These are phyloP conservation scores for Pimephales promelas DNA, from an alignment of 2,113 vertebrate species.

Conservation along the genomic window DNA sequence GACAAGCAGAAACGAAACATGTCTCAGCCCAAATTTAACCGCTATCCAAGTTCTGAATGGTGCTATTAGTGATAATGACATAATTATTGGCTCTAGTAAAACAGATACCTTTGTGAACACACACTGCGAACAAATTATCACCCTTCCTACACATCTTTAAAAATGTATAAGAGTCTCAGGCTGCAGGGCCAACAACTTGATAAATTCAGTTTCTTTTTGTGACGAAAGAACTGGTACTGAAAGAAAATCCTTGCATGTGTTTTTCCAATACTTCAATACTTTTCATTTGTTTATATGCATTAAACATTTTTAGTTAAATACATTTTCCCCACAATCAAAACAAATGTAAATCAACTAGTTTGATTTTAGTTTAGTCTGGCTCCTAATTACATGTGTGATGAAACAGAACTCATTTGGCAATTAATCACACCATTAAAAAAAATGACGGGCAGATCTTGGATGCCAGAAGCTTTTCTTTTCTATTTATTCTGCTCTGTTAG, in stretches of 20 bases:
- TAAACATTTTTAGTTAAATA: neutral
- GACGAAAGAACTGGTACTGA: slow-evolving; percentile 1
- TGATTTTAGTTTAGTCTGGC: too few relatives aligned
- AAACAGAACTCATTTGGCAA: slow-evolving; percentile 22
- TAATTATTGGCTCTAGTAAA: slow-evolving; percentile 52
- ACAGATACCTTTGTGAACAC: slow-evolving; percentile 46
- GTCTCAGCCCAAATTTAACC: slow-evolving; percentile 27
- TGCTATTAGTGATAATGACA: slow-evolving; percentile 53
- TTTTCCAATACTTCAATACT: neutral
- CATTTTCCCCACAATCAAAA: slow-evolving; percentile 18
- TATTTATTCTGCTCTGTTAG: slow-evolving; percentile 9
- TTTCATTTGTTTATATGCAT: neutral
- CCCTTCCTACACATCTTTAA: slow-evolving; percentile 43
- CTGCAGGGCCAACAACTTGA: slow-evolving; percentile 20
- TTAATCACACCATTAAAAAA: slow-evolving; percentile 37
- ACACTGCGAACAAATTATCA: slow-evolving; percentile 41
- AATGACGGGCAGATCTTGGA: slow-evolving; percentile 22
- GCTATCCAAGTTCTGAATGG: slow-evolving; percentile 37
- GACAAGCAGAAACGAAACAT: slow-evolving; percentile 3
- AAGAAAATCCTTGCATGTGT: neutral
- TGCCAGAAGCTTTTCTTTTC: slow-evolving; percentile 23
- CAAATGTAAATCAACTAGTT: neutral
- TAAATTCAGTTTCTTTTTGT: slow-evolving; percentile 2
- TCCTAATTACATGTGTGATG: slow-evolving; percentile 31
- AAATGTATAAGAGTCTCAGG: slow-evolving; percentile 25